Percentiles rank a stretch among this genome's conserved stretches.
phyloP scores from a whole-genome alignment of 2,113 vertebrate genomes.

The Canis aureus region DNA sequence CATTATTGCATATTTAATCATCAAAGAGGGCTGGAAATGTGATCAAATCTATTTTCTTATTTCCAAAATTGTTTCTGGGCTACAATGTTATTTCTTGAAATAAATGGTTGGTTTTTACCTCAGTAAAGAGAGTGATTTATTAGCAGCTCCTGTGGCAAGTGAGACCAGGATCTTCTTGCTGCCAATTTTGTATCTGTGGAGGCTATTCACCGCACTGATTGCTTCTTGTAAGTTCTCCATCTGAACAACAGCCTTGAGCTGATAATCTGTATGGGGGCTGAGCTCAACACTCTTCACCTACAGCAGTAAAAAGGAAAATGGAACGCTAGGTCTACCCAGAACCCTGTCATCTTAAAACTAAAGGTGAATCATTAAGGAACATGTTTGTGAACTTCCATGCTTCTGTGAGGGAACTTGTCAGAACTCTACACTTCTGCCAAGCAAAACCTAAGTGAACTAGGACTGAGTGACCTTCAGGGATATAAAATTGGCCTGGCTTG shows the following conservation, averaged over 20 bases:
- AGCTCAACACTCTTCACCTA: slow-evolving; percentile 95
- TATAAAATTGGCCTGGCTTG: background rate
- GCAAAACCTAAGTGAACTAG: background rate
- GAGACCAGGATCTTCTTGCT: slow-evolving; percentile 97
- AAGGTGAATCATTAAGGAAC: background rate
- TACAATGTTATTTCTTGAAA: slow-evolving; percentile 51
- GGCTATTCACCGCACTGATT: slow-evolving; percentile 92
- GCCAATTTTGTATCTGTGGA: slow-evolving; percentile 96
- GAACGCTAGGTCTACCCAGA: background rate
- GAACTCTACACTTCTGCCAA: background rate
- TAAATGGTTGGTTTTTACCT: slow-evolving; percentile 87
- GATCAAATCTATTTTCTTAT: slow-evolving; percentile 41
- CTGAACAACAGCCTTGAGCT: slow-evolving; percentile 94
- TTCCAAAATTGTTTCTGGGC: slow-evolving; percentile 49
- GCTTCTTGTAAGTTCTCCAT: slow-evolving; percentile 97
- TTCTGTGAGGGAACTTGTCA: background rate
- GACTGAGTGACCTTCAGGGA: background rate
- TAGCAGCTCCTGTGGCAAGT: slow-evolving; percentile 92
- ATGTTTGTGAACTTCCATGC: background rate
- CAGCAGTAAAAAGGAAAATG: background rate
- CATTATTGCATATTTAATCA: background rate
- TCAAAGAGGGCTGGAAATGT: background rate
- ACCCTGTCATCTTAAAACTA: background rate
- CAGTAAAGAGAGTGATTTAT: slow-evolving; percentile 93
- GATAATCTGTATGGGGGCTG: slow-evolving; percentile 98